Conservation (phyloP, 2,888 invertebrate species). For the Pyrochroa serraticornis region DNA sequence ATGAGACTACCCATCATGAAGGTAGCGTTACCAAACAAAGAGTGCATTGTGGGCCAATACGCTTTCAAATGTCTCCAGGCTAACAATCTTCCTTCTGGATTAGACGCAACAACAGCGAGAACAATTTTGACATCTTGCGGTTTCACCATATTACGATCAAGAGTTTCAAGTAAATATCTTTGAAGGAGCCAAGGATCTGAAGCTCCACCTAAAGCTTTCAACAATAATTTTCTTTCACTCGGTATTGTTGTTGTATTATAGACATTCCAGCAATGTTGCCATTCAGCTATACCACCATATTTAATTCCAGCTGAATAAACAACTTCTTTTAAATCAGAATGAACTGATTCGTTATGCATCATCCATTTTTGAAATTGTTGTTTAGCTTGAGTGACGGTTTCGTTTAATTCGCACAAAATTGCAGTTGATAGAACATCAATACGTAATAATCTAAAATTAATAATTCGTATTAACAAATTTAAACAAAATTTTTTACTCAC, state of each 20-base stretch:
- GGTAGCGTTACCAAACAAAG: slow-evolving; percentile 68
- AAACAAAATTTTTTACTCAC: slow-evolving; percentile 54
- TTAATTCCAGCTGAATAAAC: slow-evolving; percentile 72
- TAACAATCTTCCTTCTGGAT: slow-evolving; percentile 71
- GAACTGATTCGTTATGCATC: slow-evolving; percentile 67
- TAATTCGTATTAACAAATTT: background rate
- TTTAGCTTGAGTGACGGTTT: slow-evolving; percentile 73
- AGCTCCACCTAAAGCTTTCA: slow-evolving; percentile 74
- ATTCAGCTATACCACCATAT: slow-evolving; percentile 72
- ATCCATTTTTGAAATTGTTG: slow-evolving; percentile 76
- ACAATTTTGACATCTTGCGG: slow-evolving; percentile 75
- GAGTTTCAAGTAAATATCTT: slow-evolving; percentile 75
- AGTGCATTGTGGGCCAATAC: slow-evolving; percentile 70
- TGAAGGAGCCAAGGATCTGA: slow-evolving; percentile 82
- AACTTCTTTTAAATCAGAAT: slow-evolving; percentile 76
- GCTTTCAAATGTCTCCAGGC: slow-evolving; percentile 77
- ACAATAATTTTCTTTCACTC: slow-evolving; percentile 73
- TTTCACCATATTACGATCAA: slow-evolving; percentile 72
- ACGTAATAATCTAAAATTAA: slow-evolving; percentile 68
- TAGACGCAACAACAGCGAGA: slow-evolving; percentile 73
- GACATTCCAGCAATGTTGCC: slow-evolving; percentile 78
- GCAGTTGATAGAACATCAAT: slow-evolving; percentile 75
- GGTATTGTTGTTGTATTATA: slow-evolving; percentile 70
- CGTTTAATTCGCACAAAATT: slow-evolving; percentile 72
- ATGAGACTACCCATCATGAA: slow-evolving; percentile 69